Evolutionary conservation across 2,797 vertebrate genomes (phyloP), one percentile per base, ranked within the genome.

Genomic region (Picus viridis): DNA sequence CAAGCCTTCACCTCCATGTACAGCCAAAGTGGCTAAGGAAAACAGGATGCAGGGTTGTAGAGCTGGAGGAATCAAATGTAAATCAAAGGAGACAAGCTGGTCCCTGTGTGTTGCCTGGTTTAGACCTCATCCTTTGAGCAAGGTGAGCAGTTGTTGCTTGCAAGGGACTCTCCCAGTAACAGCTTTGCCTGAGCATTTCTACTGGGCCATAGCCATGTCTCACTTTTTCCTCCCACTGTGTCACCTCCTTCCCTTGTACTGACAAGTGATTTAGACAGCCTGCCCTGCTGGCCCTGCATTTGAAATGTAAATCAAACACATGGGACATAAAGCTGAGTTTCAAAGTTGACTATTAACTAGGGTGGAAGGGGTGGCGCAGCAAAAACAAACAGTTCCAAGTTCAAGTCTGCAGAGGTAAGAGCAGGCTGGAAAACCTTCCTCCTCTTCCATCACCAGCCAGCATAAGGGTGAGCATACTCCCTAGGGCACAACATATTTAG

Each of bases 361-460:
- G 94, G 79, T 75, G 89, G 96, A 97, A 97, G 89, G 94, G 96
- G 94, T 89, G 96, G 96, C n/a, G 45, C 27, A 91, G 94, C 81
- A 91, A 97, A 97, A 97, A 90, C 94, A 97, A 96, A 97, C 94
- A 97, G 94, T 93, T 86, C 93, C 96, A 95, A 94, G 95, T 95
- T 94, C 88, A 93, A 94, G 95, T 95, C 80, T 88, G 78, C 83
- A 96, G 90, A 86, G 72, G 13, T 94, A 90, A 80, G 61, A 82
- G 86, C 64, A n/a, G 43, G 16, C 80, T 81, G 62, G 14, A 75
- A 93, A 89, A 30, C 54, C 59, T 78, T 72, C 90, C 85, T 88
- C 81, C 41, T 83, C 62, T 65, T 78, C 92, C 61, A 43, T 7
- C 0, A 0, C 71, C 77, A 77, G 79, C 47, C 79, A 63, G 49